Conservation (phyloP, 2,888 invertebrate species). For the Andrena haemorrhoa region DNA sequence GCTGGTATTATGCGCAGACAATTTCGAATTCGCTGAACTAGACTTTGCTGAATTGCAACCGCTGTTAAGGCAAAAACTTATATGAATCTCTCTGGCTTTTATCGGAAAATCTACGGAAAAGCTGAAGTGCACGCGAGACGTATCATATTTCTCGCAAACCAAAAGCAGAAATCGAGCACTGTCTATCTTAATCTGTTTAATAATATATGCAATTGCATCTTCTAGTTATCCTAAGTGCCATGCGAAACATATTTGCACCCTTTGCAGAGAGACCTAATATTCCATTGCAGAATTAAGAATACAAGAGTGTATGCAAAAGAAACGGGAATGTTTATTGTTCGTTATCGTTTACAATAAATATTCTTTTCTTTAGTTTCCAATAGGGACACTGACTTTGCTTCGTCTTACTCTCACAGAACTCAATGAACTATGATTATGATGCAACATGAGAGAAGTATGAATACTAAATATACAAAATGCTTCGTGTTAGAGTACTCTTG, state of each 20-base stretch:
- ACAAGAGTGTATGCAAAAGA: slow-evolving; percentile 3
- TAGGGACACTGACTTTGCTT: neutral
- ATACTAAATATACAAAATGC: neutral
- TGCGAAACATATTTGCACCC: slow-evolving; percentile 42
- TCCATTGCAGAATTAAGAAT: slow-evolving; percentile 2
- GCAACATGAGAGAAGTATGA: neutral
- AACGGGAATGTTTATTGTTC: slow-evolving; percentile 2
- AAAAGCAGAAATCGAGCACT: slow-evolving; percentile 23
- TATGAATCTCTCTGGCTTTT: slow-evolving; percentile 46
- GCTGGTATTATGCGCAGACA: slow-evolving; percentile 42
- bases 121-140: neutral
- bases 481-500: neutral
- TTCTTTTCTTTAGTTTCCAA: neutral
- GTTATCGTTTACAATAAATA: neutral
- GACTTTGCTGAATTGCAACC: slow-evolving; percentile 84
- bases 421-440: neutral
- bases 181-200: slow-evolving; percentile 6
- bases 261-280: slow-evolving; percentile 17
- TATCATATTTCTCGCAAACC: slow-evolving; percentile 18
- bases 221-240: slow-evolving; percentile 41
- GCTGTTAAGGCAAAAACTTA: slow-evolving; percentile 81
- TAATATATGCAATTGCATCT: slow-evolving; percentile 16
- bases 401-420: slow-evolving; percentile 3
- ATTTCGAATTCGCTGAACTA: slow-evolving; percentile 59
- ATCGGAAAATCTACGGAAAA: slow-evolving; percentile 25